Conservation (phyloP, 2,888 invertebrate species). For the Lagria hirta region DNA sequence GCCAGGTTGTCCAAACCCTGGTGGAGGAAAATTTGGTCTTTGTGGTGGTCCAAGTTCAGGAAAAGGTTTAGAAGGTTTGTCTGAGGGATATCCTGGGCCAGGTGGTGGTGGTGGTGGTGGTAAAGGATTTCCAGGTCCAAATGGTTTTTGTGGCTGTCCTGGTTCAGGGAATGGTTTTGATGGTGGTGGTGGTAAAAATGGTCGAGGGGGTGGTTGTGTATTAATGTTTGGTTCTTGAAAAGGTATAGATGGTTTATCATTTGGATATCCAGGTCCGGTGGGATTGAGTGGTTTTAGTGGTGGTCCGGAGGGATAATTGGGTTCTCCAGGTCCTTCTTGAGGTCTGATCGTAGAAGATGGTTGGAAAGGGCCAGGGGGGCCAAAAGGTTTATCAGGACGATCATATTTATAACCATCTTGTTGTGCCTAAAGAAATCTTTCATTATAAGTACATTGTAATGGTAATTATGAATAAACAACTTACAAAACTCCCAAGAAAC, state of each 20-base stretch:
- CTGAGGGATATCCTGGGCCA: conserved; percentile 7
- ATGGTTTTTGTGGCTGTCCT: not conserved
- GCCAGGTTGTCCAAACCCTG: not conserved
- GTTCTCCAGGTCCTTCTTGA: conserved; percentile 6
- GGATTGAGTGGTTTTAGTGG: conserved; percentile 39
- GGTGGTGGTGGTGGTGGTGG: conserved; percentile 7
- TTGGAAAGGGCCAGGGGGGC: conserved; percentile 32
- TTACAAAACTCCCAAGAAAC: too few species aligned
- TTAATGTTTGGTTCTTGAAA: not conserved
- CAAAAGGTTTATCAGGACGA: conserved; percentile 65
- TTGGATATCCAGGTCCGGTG: conserved; percentile 41
- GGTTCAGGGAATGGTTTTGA: conserved; percentile 9
- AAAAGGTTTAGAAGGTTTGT: conserved; percentile 4
- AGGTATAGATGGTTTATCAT: not conserved
- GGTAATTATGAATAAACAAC: too few species aligned
- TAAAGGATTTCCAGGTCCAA: conserved; percentile 9
- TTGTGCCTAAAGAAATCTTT: conserved; percentile 63
- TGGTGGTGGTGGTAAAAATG: conserved; percentile 7
- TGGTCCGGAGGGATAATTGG: conserved; percentile 16
- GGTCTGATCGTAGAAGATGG: conserved; percentile 15
- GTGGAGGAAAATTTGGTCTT: conserved; percentile 3
- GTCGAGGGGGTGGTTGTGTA: conserved; percentile 18
- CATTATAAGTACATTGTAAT: too few species aligned
- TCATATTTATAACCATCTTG: conserved; percentile 77
- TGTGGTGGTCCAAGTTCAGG: not conserved